Evolutionary conservation across 1,140 invertebrate genomes (phyloP), one percentile per base, ranked within the genome.

Genomic region (Amphibalanus amphitrite): DNA sequence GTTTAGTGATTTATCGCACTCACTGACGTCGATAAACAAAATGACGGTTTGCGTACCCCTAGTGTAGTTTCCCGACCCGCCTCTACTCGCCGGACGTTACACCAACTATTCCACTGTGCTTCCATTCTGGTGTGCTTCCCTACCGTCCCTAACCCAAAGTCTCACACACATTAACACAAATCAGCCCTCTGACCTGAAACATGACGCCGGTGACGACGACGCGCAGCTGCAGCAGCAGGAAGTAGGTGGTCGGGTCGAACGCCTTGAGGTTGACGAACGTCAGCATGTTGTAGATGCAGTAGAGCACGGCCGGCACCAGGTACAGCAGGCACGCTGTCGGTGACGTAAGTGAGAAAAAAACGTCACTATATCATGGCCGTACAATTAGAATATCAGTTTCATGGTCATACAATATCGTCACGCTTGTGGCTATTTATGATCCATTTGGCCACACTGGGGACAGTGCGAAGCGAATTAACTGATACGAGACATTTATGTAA

Each of bases 181-280:
- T n/a, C n/a, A n/a, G n/a, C n/a, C n/a, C n/a, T 76, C 76, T 77
- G 84, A 94, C 91, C 86, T 96, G 93, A 83, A 95, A 97, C 33
- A 96, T 82, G 73, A 97, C 82, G 70, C 92, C 94, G 47, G 93
- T 97, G 1, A 97, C 83, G 29, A 97, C 91, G 30, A 97, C 93
- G 76, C 95, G 82, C 70, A 97, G 86, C 81, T 98, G 94, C 13
- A 98, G 82, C n/a, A 97, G 81, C 29, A 97, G 82, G 80, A 91
- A 95, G 78, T 98, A 97, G 15, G 93, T 95, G 15, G 94, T 96
- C 10, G 94, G 93, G 80, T 97, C 94, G 82, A 95, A 97, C 29
- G 84, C 86, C 28, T 89, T 87, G 73, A 97, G 82, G 83, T 96
- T 97, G 28, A 91, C 84, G 82, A 95, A 98, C 20, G 92, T 86